These are phyloP conservation scores for Carposina sasakii DNA, from an alignment of 1,140 invertebrate species.

Conservation along the genomic window DNA sequence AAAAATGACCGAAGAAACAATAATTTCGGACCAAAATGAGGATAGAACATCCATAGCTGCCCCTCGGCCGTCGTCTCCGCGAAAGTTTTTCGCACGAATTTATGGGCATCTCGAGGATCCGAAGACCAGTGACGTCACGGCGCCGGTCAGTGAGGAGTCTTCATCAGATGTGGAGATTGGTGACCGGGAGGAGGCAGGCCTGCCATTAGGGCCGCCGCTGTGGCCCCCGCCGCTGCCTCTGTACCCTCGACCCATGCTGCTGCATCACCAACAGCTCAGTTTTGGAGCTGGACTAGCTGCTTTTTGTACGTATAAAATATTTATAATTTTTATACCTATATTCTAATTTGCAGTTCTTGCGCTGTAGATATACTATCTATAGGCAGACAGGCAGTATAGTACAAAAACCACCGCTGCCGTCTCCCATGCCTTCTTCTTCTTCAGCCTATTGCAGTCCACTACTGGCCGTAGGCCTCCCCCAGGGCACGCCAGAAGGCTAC, in stretches of 20 bases:
- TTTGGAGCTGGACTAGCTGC: conserved; percentile 76
- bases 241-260: conserved; percentile 49
- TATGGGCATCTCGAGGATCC: conserved; percentile 76
- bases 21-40: not conserved
- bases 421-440: too few species aligned
- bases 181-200: conserved; percentile 28
- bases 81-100: conserved; percentile 78
- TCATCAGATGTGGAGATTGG: conserved; percentile 67
- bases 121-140: conserved; percentile 23
- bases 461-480: too few species aligned
- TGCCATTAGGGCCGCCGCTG: conserved; percentile 23
- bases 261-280: conserved; percentile 62
- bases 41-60: conserved; percentile 26
- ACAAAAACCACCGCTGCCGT: too few species aligned
- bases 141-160: conserved; percentile 44
- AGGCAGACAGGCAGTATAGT: too few species aligned
- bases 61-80: conserved; percentile 75
- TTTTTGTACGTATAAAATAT: conserved; percentile 72
- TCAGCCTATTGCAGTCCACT: too few species aligned
- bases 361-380: too few species aligned
- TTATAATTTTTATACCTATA: too few species aligned
- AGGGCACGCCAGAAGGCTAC: too few species aligned
- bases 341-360: too few species aligned
- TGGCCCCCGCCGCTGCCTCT: conserved; percentile 53
- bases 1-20: conserved; percentile 1